phyloP scores from a whole-genome alignment of 1,140 invertebrate species.

The Cydia pomonella region DNA sequence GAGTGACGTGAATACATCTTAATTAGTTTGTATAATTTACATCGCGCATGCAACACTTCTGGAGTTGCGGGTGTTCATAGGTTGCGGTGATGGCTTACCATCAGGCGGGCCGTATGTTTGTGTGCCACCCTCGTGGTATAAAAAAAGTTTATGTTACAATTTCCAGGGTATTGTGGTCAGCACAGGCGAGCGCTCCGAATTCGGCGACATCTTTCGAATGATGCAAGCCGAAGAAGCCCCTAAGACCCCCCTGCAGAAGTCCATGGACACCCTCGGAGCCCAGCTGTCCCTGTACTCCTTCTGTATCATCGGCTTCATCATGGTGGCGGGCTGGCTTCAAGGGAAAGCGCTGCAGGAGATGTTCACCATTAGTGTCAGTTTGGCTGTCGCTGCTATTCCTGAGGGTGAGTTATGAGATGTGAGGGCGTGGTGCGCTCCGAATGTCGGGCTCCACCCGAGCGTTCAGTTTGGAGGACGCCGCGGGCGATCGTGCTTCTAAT shows the following conservation, averaged over 20 bases:
- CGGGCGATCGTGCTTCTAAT: too few relatives aligned
- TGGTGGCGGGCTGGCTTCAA: slow-evolving; percentile 97
- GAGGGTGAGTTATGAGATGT: slow-evolving; percentile 78
- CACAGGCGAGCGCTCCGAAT: slow-evolving; percentile 97
- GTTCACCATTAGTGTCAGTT: slow-evolving; percentile 99
- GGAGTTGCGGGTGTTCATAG: too few relatives aligned
- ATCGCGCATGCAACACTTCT: too few relatives aligned
- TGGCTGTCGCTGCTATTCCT: slow-evolving; percentile 99
- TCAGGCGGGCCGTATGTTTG: too few relatives aligned
- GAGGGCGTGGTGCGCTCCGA: too few relatives aligned
- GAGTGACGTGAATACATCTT: too few relatives aligned
- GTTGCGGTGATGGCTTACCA: too few relatives aligned
- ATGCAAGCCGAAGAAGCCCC: slow-evolving; percentile 99
- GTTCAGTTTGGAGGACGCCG: too few relatives aligned
- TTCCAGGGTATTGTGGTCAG: slow-evolving; percentile 97
- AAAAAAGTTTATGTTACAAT: not conserved
- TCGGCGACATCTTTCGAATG: slow-evolving; percentile 99
- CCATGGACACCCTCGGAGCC: slow-evolving; percentile 98
- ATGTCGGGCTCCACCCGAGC: too few relatives aligned
- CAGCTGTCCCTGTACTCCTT: slow-evolving; percentile 99
- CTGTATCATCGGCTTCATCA: slow-evolving; percentile 98
- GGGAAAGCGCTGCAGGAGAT: slow-evolving; percentile 95
- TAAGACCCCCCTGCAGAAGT: slow-evolving; percentile 98
- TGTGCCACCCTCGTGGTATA: too few relatives aligned
- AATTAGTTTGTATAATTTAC: too few relatives aligned